Conservation (phyloP, 2,797 vertebrate species). For the Gymnoscopelus microlampas region DNA sequence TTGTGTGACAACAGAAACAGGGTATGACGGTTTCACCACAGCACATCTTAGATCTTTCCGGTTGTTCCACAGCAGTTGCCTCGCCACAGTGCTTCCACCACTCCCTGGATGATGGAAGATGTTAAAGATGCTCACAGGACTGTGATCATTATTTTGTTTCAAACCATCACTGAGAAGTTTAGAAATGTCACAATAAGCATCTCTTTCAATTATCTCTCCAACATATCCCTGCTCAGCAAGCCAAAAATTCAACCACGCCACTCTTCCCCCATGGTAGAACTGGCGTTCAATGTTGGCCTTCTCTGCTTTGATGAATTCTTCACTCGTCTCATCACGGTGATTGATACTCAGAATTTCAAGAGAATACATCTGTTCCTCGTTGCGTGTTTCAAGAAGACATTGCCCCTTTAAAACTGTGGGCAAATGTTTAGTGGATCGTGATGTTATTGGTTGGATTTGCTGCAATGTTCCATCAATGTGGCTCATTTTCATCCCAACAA, state of each 20-base stretch:
- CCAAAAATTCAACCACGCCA: slow-evolving; percentile 79
- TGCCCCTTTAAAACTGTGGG: slow-evolving; percentile 74
- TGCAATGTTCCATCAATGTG: slow-evolving; percentile 83
- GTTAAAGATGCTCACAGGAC: slow-evolving; percentile 75
- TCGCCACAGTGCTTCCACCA: slow-evolving; percentile 87
- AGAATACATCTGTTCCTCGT: slow-evolving; percentile 82
- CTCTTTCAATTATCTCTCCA: slow-evolving; percentile 77
- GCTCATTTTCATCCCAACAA: slow-evolving; percentile 87
- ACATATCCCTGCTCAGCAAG: slow-evolving; percentile 70
- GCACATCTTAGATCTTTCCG: slow-evolving; percentile 82
- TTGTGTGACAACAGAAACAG: slow-evolving; percentile 67
- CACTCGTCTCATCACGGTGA: slow-evolving; percentile 78
- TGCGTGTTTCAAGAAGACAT: slow-evolving; percentile 71
- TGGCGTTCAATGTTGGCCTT: slow-evolving; percentile 74
- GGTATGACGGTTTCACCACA: slow-evolving; percentile 76
- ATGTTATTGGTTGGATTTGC: slow-evolving; percentile 66
- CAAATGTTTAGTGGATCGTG: slow-evolving; percentile 65
- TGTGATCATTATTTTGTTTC: slow-evolving; percentile 42
- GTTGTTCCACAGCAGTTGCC: slow-evolving; percentile 85
- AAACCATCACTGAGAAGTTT: slow-evolving; percentile 67
- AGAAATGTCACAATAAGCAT: slow-evolving; percentile 69
- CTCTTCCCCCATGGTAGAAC: slow-evolving; percentile 82
- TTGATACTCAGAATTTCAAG: slow-evolving; percentile 83
- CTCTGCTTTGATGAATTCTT: slow-evolving; percentile 63
- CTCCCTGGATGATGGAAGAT: slow-evolving; percentile 90